Conservation (phyloP, 2,797 vertebrate species). For the Amazonetta brasiliensis region DNA sequence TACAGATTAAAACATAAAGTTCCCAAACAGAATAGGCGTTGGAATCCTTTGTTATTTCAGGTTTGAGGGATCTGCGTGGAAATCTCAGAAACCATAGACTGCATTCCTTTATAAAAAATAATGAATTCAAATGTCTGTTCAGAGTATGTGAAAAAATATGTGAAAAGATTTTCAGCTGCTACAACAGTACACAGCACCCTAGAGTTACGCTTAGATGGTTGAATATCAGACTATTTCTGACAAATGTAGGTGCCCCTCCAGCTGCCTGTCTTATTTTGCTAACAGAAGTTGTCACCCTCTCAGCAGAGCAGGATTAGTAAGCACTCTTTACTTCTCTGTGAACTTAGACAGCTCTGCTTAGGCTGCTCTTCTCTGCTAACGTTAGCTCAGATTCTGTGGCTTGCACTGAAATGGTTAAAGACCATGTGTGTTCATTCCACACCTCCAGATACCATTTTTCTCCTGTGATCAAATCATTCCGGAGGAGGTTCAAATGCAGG, state of each 20-base stretch:
- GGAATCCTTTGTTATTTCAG: not conserved
- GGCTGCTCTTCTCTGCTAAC: not conserved
- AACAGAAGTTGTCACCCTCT: not conserved
- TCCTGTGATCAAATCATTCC: not conserved
- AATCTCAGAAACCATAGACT: not conserved
- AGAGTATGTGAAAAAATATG: not conserved
- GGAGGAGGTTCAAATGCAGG: not conserved
- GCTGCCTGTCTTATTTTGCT: not conserved
- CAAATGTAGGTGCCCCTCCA: not conserved
- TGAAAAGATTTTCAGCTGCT: not conserved
- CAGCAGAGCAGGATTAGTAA: not conserved
- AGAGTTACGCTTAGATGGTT: not conserved
- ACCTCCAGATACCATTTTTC: not conserved
- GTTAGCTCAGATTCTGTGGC: not conserved
- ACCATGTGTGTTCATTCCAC: not conserved
- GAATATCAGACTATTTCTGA: not conserved
- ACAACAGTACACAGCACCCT: not conserved
- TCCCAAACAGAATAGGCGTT: not conserved
- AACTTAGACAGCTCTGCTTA: not conserved
- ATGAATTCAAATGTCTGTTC: not conserved
- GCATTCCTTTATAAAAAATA: not conserved
- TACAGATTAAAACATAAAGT: not conserved
- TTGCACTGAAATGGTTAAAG: not conserved
- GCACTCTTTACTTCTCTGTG: not conserved
- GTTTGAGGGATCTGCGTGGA: not conserved